Conservation (phyloP, 2,888 invertebrate genomes). For the Cephus rjabovi region DNA sequence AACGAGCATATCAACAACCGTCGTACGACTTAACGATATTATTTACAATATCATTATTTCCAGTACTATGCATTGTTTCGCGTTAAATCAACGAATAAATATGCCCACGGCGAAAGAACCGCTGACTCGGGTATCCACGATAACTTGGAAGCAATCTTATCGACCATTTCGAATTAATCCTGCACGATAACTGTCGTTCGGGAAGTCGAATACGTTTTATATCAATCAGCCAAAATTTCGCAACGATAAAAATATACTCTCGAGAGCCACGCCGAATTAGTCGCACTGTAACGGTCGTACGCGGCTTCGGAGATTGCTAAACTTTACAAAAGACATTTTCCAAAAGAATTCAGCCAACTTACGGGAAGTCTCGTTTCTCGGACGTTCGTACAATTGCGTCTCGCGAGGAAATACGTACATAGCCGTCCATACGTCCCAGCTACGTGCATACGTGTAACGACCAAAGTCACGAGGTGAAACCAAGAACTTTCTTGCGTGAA, state of each 20-base stretch:
- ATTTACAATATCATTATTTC: background rate
- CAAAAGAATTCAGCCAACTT: background rate
- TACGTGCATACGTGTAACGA: background rate
- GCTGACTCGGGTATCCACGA: background rate
- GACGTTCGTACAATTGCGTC: background rate
- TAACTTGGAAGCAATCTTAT: background rate
- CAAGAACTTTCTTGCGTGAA: slow-evolving; percentile 36
- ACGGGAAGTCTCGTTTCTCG: background rate
- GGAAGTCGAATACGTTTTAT: background rate
- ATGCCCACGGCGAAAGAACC: background rate
- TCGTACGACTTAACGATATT: background rate
- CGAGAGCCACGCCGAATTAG: background rate
- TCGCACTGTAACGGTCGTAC: background rate
- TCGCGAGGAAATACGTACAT: background rate
- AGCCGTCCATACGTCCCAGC: background rate
- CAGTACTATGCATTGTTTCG: background rate
- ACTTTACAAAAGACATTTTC: background rate
- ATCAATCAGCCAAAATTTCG: too few relatives aligned
- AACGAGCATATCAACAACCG: too few relatives aligned
- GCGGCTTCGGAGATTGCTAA: background rate
- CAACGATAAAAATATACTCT: too few relatives aligned
- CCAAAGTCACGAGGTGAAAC: slow-evolving; percentile 22
- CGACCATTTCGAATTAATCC: background rate
- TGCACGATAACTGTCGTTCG: background rate
- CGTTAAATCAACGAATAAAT: background rate